These are phyloP conservation scores for Monarcha castaneiventris DNA, from an alignment of 2,113 vertebrate genomes.

Conservation along the genomic window DNA sequence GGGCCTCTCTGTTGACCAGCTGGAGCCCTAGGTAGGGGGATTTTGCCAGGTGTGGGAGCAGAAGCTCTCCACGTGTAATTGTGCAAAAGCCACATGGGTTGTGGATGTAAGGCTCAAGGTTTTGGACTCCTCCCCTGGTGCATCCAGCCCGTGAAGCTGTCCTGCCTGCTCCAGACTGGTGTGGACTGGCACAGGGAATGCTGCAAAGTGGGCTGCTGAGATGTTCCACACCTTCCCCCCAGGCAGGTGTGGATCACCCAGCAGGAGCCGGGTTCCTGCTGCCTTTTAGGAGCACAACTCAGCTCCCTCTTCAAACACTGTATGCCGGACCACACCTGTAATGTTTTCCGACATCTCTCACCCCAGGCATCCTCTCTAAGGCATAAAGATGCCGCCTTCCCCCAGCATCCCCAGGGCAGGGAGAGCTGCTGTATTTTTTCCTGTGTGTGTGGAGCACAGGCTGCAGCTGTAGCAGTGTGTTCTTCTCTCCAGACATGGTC, in stretches of 20 bases:
- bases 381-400: neutral
- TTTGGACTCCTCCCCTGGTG: neutral
- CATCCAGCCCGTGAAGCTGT: neutral
- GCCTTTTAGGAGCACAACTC: neutral
- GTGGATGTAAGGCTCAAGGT: neutral
- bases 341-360: neutral
- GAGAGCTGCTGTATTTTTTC: neutral
- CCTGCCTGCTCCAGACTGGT: neutral
- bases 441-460: fast-evolving
- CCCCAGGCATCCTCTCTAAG: neutral
- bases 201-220: neutral
- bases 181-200: neutral
- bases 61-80: neutral
- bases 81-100: neutral
- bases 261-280: neutral
- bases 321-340: neutral
- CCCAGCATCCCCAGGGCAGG: neutral
- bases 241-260: neutral
- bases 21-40: neutral
- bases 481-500: conserved; percentile 72
- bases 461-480: neutral
- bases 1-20: neutral
- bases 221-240: neutral
- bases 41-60: neutral
- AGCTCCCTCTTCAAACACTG: neutral